Evolutionary conservation across 2,797 vertebrate genomes (phyloP).

Genomic region (Callimico goeldii): DNA sequence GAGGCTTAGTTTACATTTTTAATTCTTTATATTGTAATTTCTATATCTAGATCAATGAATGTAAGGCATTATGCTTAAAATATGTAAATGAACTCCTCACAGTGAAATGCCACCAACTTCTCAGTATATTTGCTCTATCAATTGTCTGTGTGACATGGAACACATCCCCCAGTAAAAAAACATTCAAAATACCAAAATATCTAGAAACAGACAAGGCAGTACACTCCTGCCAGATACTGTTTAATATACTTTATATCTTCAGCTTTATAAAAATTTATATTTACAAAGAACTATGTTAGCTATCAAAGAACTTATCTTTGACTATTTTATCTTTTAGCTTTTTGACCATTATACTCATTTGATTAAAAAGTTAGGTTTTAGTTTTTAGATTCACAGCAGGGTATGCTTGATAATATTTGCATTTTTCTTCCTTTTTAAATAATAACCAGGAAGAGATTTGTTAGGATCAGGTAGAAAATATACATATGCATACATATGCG

Average conservation of each 20-base stretch:
- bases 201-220: not conserved
- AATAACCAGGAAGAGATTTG: conserved; percentile 21
- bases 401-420: not conserved
- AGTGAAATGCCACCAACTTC: not conserved
- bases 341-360: not conserved
- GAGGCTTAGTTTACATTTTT: not conserved
- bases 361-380: not conserved
- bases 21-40: not conserved
- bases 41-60: not conserved
- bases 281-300: not conserved
- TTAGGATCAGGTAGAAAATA: not conserved
- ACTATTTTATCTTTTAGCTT: not conserved
- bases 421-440: conserved; percentile 39
- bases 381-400: conserved; percentile 1
- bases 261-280: not conserved
- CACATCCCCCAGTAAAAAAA: not conserved
- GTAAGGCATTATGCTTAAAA: not conserved
- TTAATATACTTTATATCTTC: not conserved
- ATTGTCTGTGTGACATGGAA: not conserved
- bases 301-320: not conserved
- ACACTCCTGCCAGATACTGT: not conserved
- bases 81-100: not conserved
- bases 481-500: not conserved
- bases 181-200: not conserved
- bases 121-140: not conserved